Base-by-base conservation (phyloP, 2,888 invertebrate genomes). In the Asteroscopus sphinx region DNA sequence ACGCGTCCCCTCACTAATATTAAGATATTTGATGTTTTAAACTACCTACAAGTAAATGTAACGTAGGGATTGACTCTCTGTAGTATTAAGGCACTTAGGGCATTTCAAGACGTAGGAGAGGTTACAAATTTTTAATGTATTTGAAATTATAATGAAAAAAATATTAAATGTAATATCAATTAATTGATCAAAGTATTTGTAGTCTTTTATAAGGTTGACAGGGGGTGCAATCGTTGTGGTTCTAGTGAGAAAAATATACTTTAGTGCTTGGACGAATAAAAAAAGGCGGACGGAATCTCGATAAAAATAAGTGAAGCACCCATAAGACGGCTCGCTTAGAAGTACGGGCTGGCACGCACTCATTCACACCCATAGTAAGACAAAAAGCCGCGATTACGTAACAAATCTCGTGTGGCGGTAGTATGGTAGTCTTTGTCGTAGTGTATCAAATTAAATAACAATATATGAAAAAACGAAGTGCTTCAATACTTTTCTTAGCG, bases 121-220 rank as follows among this genome's bases (percentile, higher is more conserved):
- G 70, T 80, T 80, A 76, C 70, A 71, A 74, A 53, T 45, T 57
- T 57, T 68, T 42, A 65, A 74, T 76, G 76, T 77, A 76, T 70
- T 74, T 74, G 68, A 79, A 77, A 71, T 72, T 73, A 66, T 65
- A 56, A 42, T n/a, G n/a, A 54, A 55, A 64, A 57, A 63, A 42
- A 66, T 32, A 53, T 47, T 15, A 73, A 35, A 74, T 66, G 73
- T 75, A 62, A 77, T 78, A 77, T 76, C 68, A 72, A 79, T 73
- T 68, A 71, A 84, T 85, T 84, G 82, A 82, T 83, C 81, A 85
- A 85, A 81, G 75, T 87, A 85, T 81, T 82, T 77, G 84, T 88
- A 89, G 88, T 87, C 61, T 90, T 89, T 90, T 89, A 85, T 89
- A 89, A 84, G 81, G 56, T 80, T 80, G 82, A 53, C 37, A 73